Conservation (phyloP, 2,888 invertebrate species). For the Drosophila eohydei region DNA sequence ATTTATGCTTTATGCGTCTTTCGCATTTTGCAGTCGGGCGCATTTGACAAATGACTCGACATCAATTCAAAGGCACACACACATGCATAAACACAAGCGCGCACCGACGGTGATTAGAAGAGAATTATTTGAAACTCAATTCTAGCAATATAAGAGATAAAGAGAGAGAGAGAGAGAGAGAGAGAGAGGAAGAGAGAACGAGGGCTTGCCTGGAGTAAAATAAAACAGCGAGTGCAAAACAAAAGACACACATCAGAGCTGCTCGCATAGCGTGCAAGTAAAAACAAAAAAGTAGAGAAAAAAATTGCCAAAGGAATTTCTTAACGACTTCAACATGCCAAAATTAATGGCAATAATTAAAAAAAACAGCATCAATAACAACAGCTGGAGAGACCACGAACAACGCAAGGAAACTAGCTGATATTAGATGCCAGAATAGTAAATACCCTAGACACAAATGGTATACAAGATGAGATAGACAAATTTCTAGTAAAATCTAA, state of each 20-base stretch:
- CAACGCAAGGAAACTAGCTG: conserved; percentile 10
- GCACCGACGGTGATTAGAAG: conserved; percentile 39
- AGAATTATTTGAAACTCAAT: conserved; percentile 38
- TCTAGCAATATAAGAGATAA: conserved; percentile 32
- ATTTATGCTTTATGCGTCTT: conserved; percentile 45
- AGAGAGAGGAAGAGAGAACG: neutral
- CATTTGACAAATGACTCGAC: conserved; percentile 73
- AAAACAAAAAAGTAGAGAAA: neutral
- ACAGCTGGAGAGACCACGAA: conserved; percentile 13
- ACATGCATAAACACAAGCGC: conserved; percentile 8
- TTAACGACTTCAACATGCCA: conserved; percentile 84
- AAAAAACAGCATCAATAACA: conserved; percentile 56
- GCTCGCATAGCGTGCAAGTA: conserved; percentile 62
- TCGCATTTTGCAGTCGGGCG: conserved; percentile 39
- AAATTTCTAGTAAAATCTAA: no score
- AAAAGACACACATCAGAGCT: conserved; percentile 56
- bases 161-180: neutral
- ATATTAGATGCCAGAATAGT: neutral
- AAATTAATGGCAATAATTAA: conserved; percentile 85
- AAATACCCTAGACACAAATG: conserved; percentile 2
- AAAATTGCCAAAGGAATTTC: conserved; percentile 79
- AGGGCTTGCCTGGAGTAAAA: conserved; percentile 31
- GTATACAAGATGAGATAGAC: no score
- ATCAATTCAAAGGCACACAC: conserved; percentile 43
- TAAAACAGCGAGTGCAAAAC: conserved; percentile 24